Evolutionary conservation across 1,140 invertebrate species (phyloP).

Genomic region (Chrysopa pallens): DNA sequence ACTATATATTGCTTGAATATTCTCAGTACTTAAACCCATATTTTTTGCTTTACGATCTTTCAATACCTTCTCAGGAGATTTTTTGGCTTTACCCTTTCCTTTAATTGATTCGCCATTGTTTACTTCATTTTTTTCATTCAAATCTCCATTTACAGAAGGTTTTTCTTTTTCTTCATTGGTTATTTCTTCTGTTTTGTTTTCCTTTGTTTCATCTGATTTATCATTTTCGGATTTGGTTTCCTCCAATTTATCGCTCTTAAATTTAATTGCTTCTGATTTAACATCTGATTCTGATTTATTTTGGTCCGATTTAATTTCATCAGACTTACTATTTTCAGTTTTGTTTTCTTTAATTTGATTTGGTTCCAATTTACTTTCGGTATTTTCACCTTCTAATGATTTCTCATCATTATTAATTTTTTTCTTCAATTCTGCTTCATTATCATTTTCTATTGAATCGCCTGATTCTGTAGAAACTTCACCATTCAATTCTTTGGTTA

Average conservation of each 20-base stretch:
- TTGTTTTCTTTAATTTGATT: too few relatives aligned
- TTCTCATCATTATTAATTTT: too few relatives aligned
- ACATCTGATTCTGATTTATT: neutral
- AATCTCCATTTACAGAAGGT: neutral
- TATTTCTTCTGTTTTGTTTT: neutral
- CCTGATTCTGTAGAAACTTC: constrained; percentile 6
- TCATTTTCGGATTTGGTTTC: neutral
- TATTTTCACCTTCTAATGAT: too few relatives aligned
- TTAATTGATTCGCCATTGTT: neutral
- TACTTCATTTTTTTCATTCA: neutral
- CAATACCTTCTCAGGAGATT: constrained; percentile 10
- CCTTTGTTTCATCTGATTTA: neutral
- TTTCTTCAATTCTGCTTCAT: too few relatives aligned
- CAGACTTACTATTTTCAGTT: too few relatives aligned
- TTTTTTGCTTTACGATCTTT: constrained; percentile 13
- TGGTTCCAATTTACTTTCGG: too few relatives aligned
- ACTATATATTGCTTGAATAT: constrained; percentile 10
- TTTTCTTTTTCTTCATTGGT: neutral
- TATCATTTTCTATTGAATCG: neutral
- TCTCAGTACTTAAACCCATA: constrained; percentile 6
- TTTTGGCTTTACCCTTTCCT: neutral
- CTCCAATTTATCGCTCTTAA: neutral
- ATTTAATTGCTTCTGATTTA: neutral
- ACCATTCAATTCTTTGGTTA: constrained; percentile 5
- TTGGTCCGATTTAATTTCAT: too few relatives aligned